Evolutionary conservation across 2,888 invertebrate species (phyloP), one percentile per base, ranked within the genome.

Genomic region (Drosophila greeni): DNA sequence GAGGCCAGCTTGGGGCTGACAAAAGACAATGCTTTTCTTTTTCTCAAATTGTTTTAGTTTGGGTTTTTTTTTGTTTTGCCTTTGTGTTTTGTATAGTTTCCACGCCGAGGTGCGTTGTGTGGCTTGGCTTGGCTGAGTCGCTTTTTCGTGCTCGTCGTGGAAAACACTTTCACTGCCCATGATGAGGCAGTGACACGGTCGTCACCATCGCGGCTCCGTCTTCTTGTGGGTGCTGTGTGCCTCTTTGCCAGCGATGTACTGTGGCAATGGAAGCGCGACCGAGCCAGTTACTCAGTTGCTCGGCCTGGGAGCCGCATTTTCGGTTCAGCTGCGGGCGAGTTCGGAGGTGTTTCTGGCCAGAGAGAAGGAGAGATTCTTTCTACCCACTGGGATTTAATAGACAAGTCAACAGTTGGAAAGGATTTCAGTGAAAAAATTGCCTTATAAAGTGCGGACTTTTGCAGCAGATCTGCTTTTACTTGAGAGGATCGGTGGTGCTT

Each of bases 111-210:
- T 84, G 85, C 79, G 68, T 73, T 69, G 74, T 72, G 68, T 55
- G 61, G 69, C 49, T 62, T 55, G 57, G 48, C 33, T 52, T 52
- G 59, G 49, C 34, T 68, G 59, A 43, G 36, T 66, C 65, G 40
- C 49, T 34, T 40, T 42, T 36, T 82, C 66, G 65, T 65, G 72
- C 74, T 79, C 73, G 79, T 75, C 75, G 78, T 85, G 86, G 86
- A 86, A 86, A 86, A 87, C 87, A 87, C 86, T 86, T 86, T 86
- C 86, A 87, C 86, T 87, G 80, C 75, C 73, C 68, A 75, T 79
- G 72, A 76, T 65, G 73, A 80, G 85, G 75, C 81, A 85, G 79
- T 86, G 85, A 81, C 86, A 84, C 72, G 82, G 58, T 56, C 66
- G 47, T 36, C 61, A 61, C 47, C 60, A 49, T 51, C 51, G 48